Conservation (phyloP, 2,113 vertebrate genomes). For the Microcebus jonahi region DNA sequence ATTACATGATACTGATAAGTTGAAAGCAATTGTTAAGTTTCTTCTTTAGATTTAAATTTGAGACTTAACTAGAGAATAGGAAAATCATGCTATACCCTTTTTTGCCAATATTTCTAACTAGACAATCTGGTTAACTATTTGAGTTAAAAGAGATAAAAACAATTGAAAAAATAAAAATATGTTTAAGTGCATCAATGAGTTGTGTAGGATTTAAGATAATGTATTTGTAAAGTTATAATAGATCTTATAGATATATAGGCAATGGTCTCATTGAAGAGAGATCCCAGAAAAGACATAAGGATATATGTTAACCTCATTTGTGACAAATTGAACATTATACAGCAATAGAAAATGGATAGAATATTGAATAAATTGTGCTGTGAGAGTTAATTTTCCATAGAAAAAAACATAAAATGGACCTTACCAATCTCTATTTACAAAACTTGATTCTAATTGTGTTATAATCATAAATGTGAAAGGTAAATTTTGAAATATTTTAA, state of each 20-base stretch:
- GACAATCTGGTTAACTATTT: neutral
- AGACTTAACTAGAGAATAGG: neutral
- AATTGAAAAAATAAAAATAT: neutral
- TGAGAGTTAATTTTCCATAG: neutral
- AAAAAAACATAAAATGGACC: neutral
- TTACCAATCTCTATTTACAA: neutral
- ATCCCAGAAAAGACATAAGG: neutral
- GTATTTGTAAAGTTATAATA: neutral
- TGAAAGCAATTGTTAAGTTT: neutral
- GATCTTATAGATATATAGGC: neutral
- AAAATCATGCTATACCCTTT: neutral
- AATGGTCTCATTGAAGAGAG: neutral
- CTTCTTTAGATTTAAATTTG: neutral
- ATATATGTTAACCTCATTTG: neutral
- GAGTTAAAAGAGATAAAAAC: neutral
- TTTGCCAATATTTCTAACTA: neutral
- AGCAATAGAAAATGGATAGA: neutral
- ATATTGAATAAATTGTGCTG: neutral
- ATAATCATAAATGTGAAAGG: neutral
- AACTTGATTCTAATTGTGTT: neutral
- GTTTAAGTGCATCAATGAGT: neutral
- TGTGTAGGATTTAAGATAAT: neutral
- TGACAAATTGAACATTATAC: neutral
- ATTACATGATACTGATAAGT: neutral
- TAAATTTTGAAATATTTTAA: neutral